Evolutionary conservation across 2,888 invertebrate species (phyloP).

Genomic region (Pocota personata): DNA sequence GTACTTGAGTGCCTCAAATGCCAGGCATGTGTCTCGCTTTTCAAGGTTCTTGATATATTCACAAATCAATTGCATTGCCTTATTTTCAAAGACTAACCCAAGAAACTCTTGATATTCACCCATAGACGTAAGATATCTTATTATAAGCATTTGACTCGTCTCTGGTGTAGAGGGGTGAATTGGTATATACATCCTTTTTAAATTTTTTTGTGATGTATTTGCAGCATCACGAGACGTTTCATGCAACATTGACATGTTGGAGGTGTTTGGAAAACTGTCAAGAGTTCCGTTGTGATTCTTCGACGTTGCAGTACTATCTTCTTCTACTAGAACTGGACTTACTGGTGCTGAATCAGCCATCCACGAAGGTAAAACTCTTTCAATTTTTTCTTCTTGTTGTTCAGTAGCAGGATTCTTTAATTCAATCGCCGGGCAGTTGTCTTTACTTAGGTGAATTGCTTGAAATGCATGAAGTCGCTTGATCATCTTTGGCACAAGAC

Average conservation of each 20-base stretch:
- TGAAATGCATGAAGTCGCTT: conserved; percentile 91
- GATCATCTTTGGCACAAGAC: conserved; percentile 94
- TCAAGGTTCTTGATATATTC: conserved; percentile 95
- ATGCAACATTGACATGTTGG: conserved; percentile 80
- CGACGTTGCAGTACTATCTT: conserved; percentile 31
- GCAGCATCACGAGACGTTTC: conserved; percentile 81
- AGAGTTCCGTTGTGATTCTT: conserved; percentile 72
- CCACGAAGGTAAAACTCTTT: conserved; percentile 80
- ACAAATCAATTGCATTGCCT: conserved; percentile 94
- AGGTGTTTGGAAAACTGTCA: conserved; percentile 77
- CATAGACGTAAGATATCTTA: conserved; percentile 97
- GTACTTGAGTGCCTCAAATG: conserved; percentile 98
- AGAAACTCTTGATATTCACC: conserved; percentile 99
- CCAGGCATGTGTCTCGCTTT: conserved; percentile 94
- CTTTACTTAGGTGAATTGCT: conserved; percentile 77
- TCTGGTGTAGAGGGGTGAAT: conserved; percentile 94
- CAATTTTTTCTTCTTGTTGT: conserved; percentile 69
- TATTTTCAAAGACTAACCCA: conserved; percentile 95
- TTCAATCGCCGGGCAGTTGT: conserved; percentile 1
- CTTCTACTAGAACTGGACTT: conserved; percentile 79
- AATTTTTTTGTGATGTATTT: conserved; percentile 75
- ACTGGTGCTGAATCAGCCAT: conserved; percentile 79
- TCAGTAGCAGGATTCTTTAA: background rate
- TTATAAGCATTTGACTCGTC: conserved; percentile 95
- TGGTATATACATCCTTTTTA: conserved; percentile 85